A percentile compares a stretch with the other conserved stretches of the same genome.
These are phyloP conservation scores for Acheta domesticus DNA, from an alignment of 2,888 invertebrate species.

Conservation along the genomic window DNA sequence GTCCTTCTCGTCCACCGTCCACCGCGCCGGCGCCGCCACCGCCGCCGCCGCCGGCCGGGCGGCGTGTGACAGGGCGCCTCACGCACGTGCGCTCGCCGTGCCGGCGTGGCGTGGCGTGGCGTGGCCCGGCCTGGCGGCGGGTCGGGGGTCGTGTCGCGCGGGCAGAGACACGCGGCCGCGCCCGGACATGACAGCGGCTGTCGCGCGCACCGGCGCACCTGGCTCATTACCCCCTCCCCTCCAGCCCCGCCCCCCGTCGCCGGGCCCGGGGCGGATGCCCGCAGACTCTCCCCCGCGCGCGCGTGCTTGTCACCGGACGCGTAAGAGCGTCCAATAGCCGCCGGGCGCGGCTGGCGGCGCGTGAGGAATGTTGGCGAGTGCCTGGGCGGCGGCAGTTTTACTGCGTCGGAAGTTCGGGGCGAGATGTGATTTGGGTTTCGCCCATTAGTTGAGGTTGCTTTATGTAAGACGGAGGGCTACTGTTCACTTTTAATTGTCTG, in stretches of 20 bases:
- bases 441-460: not conserved
- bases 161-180: not conserved
- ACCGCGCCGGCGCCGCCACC: too few relatives aligned
- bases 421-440: not conserved
- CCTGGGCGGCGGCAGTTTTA: too few relatives aligned
- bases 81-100: not conserved
- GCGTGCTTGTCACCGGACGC: not conserved
- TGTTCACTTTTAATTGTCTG: too few relatives aligned
- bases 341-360: too few relatives aligned
- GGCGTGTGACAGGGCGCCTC: not conserved
- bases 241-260: not conserved
- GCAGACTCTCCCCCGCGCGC: not conserved
- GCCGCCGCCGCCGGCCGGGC: not conserved
- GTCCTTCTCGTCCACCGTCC: too few relatives aligned
- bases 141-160: not conserved
- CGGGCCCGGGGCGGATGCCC: not conserved
- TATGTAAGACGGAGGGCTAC: not conserved
- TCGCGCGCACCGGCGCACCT: not conserved
- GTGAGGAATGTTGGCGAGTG: too few relatives aligned
- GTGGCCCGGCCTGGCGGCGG: not conserved
- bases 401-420: not conserved
- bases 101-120: not conserved
- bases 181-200: slow-evolving; percentile 2
- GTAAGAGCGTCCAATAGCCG: not conserved
- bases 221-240: not conserved